Evolutionary conservation across 2,113 vertebrate species (phyloP).

Genomic region (Halcyon malimbica): DNA sequence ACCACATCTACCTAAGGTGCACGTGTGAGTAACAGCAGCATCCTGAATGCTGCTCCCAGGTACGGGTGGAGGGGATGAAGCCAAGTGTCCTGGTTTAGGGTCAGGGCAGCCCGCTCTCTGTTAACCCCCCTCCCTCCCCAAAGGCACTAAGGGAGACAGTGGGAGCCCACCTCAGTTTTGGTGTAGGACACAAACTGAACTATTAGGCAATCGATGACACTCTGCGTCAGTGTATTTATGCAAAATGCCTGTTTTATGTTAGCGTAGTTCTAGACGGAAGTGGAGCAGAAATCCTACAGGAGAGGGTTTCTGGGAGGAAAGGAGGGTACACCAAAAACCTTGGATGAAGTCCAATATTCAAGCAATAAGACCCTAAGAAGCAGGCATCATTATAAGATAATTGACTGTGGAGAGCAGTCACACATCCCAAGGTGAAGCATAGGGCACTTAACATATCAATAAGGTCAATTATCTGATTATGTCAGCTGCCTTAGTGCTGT

Average conservation of each 20-base stretch:
- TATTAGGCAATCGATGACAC: neutral
- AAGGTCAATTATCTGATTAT: conserved; percentile 78
- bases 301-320: neutral
- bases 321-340: neutral
- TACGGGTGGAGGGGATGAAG: neutral
- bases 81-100: too few relatives aligned
- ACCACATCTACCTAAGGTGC: neutral
- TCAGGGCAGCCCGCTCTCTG: too few relatives aligned
- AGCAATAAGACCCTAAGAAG: conserved; percentile 31
- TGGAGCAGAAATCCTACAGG: conserved; percentile 6
- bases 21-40: fast-evolving
- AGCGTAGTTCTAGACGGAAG: neutral
- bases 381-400: conserved; percentile 58
- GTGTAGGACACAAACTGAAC: neutral
- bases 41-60: neutral
- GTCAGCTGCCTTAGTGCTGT: conserved; percentile 57
- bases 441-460: conserved; percentile 73
- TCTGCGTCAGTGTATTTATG: neutral
- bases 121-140: too few relatives aligned
- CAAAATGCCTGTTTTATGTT: neutral
- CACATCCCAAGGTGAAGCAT: conserved; percentile 70
- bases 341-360: neutral
- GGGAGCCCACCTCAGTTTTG: neutral
- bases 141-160: neutral
- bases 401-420: conserved; percentile 64